A percentile compares a stretch with the other conserved stretches of the same genome.
phyloP scores from a whole-genome alignment of 1,140 invertebrate species.

The Cotesia typhae region DNA sequence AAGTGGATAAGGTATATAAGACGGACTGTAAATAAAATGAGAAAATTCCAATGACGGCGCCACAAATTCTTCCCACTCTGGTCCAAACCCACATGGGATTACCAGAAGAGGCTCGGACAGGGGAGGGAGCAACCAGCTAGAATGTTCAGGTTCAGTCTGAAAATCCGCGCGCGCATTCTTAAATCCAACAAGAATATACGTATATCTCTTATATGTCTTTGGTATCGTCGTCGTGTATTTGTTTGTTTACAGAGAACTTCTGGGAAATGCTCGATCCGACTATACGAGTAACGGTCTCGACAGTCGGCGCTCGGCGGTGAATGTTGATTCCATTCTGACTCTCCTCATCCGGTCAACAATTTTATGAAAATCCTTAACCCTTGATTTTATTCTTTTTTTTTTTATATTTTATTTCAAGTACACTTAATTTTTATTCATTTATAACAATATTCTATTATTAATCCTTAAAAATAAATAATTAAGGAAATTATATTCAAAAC shows the following conservation, averaged over 20 bases:
- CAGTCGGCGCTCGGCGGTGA: slow-evolving; percentile 27
- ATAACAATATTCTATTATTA: too few species aligned
- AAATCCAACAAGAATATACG: not conserved
- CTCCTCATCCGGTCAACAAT: slow-evolving; percentile 61
- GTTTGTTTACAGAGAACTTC: slow-evolving; percentile 63
- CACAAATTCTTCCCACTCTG: slow-evolving; percentile 38
- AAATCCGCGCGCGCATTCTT: slow-evolving; percentile 28
- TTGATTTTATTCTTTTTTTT: too few species aligned
- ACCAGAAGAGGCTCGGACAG: not conserved
- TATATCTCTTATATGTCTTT: too few species aligned
- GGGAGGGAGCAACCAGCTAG: slow-evolving; percentile 36
- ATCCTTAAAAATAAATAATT: too few species aligned
- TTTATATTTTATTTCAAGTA: too few species aligned
- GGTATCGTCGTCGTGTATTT: slow-evolving; percentile 45
- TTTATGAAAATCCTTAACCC: not conserved
- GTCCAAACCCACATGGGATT: slow-evolving; percentile 7
- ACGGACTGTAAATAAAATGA: slow-evolving; percentile 13
- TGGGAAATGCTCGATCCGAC: slow-evolving; percentile 57
- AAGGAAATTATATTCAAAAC: too few species aligned
- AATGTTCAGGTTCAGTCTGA: slow-evolving; percentile 32
- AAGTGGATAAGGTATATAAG: not conserved
- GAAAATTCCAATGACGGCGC: slow-evolving; percentile 38
- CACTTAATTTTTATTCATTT: too few species aligned
- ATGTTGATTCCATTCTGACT: slow-evolving; percentile 59
- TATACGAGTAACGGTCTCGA: slow-evolving; percentile 57